These are phyloP conservation scores for Euproctis similis DNA, from an alignment of 2,888 invertebrate species.

Conservation along the genomic window DNA sequence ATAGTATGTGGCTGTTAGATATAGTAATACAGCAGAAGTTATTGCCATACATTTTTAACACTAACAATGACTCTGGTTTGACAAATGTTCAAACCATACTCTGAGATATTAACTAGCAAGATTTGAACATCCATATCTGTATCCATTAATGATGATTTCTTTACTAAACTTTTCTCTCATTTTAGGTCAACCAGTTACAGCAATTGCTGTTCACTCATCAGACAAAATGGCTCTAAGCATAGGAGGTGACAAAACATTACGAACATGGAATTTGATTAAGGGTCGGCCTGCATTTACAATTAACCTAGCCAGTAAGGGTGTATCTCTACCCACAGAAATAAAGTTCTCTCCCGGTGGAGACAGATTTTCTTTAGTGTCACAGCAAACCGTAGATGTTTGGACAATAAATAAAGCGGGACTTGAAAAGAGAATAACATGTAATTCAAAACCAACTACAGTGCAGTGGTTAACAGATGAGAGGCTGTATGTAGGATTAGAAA, in stretches of 20 bases:
- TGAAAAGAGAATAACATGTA: conserved; percentile 79
- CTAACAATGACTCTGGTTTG: too few relatives aligned
- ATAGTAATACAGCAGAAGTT: too few relatives aligned
- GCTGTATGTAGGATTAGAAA: conserved; percentile 83
- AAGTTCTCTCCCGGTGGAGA: conserved; percentile 86
- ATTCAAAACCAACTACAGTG: conserved; percentile 81
- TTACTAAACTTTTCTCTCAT: too few relatives aligned
- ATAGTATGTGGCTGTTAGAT: too few relatives aligned
- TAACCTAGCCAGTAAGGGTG: conserved; percentile 84
- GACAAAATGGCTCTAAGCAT: conserved; percentile 92
- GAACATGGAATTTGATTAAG: conserved; percentile 96
- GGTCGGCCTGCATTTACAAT: conserved; percentile 92
- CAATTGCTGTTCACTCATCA: conserved; percentile 89
- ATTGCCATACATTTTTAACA: too few relatives aligned
- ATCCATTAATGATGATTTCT: too few relatives aligned
- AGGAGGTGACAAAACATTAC: conserved; percentile 87
- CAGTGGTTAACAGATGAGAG: conserved; percentile 80
- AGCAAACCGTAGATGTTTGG: conserved; percentile 86
- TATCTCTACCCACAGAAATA: conserved; percentile 65
- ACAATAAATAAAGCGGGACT: conserved; percentile 85
- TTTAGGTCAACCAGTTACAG: conserved; percentile 79
- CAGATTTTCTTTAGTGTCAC: conserved; percentile 84
- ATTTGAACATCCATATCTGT: too few relatives aligned
- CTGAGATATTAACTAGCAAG: too few relatives aligned
- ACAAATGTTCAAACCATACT: too few relatives aligned